A percentile compares a stretch with the other conserved stretches of the same genome.
These are phyloP conservation scores for Portunus trituberculatus DNA, from an alignment of 1,140 invertebrate species.

Conservation along the genomic window DNA sequence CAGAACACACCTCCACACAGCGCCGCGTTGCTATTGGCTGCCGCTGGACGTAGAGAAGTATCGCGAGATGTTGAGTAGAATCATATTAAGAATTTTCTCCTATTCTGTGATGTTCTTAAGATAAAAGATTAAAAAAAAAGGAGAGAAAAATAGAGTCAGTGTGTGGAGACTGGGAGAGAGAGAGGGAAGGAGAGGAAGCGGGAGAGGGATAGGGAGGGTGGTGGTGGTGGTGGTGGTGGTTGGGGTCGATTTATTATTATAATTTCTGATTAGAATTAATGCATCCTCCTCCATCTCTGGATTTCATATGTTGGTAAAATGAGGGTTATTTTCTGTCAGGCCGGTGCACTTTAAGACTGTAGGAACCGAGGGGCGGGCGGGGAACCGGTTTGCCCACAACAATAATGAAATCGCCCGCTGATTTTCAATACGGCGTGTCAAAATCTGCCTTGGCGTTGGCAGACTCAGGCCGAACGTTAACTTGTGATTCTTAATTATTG, in stretches of 20 bases:
- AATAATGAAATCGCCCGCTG: neutral
- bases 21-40: neutral
- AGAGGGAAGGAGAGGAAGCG: too few relatives aligned
- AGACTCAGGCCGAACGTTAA: neutral
- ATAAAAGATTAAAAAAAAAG: neutral
- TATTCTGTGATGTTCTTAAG: neutral
- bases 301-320: conserved; percentile 24
- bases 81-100: neutral
- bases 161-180: too few relatives aligned
- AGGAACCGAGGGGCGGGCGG: neutral
- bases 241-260: neutral
- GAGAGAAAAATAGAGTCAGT: neutral
- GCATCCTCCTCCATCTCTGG: neutral
- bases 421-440: conserved; percentile 22
- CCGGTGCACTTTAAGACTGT: neutral
- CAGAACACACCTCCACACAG: neutral
- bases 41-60: neutral
- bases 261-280: neutral
- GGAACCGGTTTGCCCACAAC: neutral
- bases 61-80: neutral
- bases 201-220: too few relatives aligned
- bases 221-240: too few relatives aligned
- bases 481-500: conserved; percentile 4
- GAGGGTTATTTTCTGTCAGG: neutral
- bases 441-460: neutral